Percentiles rank a stretch among this genome's conserved stretches.
Evolutionary conservation across 2,113 vertebrate genomes (phyloP).

Genomic region (Manacus vitellinus): DNA sequence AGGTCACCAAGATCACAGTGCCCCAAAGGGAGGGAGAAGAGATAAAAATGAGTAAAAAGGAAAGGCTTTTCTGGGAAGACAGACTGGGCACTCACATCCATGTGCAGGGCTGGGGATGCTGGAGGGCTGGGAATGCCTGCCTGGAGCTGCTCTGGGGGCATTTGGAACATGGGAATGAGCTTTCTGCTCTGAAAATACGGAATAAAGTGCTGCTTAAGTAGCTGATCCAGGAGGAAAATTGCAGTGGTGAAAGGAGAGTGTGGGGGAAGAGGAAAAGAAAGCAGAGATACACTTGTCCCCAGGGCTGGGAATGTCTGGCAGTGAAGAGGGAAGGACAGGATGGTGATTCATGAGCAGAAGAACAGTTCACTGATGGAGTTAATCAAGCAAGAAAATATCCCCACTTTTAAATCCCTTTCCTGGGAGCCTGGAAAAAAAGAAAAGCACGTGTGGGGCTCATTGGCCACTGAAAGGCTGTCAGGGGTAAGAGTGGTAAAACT

Average conservation of each 20-base stretch:
- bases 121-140: neutral
- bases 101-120: neutral
- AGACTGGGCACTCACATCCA: neutral
- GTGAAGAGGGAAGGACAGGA: neutral
- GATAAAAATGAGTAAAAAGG: neutral
- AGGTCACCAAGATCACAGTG: neutral
- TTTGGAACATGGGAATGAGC: neutral
- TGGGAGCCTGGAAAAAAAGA: neutral
- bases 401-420: neutral
- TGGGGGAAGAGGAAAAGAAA: neutral
- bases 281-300: neutral
- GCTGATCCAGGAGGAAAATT: neutral
- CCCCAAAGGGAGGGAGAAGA: neutral
- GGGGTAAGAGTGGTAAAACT: neutral
- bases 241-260: neutral
- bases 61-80: neutral
- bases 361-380: neutral
- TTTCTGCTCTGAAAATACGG: neutral
- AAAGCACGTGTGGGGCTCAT: fast-evolving
- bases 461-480: neutral
- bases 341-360: neutral
- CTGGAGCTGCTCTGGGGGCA: neutral
- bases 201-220: neutral
- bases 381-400: neutral
- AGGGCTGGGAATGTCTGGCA: neutral